Evolutionary conservation across 1,140 invertebrate species (phyloP).

Genomic region (Orchestia grillus): DNA sequence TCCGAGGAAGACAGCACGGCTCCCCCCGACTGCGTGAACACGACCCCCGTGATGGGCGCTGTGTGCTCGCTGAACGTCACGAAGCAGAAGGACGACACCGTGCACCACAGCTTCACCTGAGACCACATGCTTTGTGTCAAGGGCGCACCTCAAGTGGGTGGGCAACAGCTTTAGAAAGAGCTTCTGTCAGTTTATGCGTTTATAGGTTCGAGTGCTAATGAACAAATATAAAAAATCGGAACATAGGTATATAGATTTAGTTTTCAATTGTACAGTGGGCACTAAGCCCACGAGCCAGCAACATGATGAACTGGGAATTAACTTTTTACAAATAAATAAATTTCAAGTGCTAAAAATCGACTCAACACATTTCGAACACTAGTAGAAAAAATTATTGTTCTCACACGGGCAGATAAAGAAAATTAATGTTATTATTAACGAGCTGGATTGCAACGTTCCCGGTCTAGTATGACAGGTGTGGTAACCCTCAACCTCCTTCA

Average conservation of each 20-base stretch:
- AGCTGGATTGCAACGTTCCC: too few species aligned
- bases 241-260: background rate
- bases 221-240: background rate
- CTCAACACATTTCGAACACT: background rate
- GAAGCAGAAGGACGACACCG: constrained; percentile 90
- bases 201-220: background rate
- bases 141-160: background rate
- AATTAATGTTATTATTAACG: too few species aligned
- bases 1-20: constrained; percentile 91
- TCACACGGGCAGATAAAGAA: too few species aligned
- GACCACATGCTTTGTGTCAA: constrained; percentile 28
- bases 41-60: constrained; percentile 82
- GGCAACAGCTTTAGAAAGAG: background rate
- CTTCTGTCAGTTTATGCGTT: too few species aligned
- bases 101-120: constrained; percentile 94
- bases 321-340: background rate
- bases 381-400: background rate
- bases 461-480: too few species aligned
- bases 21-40: constrained; percentile 91
- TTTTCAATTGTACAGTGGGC: background rate
- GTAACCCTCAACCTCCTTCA: too few species aligned
- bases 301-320: background rate
- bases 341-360: background rate
- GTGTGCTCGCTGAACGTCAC: constrained; percentile 94
- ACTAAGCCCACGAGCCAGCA: background rate